Evolutionary conservation across 1,140 invertebrate genomes (phyloP), one percentile per base, ranked within the genome.

Genomic region (Scaptomyza graminum): DNA sequence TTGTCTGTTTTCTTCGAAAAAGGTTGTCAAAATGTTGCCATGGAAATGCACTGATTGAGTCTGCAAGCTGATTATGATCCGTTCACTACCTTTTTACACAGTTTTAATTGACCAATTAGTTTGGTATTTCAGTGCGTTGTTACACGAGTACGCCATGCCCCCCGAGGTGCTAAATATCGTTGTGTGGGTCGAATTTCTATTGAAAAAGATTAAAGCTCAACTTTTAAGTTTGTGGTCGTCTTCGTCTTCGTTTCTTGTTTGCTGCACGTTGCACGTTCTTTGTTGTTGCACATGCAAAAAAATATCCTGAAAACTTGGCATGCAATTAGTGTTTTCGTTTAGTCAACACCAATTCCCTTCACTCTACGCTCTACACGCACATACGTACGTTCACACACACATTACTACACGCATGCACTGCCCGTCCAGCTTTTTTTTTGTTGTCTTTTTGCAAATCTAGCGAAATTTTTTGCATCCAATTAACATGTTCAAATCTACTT

Each of bases 381-480:
- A 63, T 59, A 46, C 66, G 16, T 55, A 25, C n/a, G 57, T 46
- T 25, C 31, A 55, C 56, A 46, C 60, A 55, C 31, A 55, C 46
- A 63, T n/a, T 11, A 37, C 3, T 18, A 63, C 46, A 41, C 44
- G 57, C 76, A 73, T 79, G 66, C 79, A 62, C 46, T 74, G 79
- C 70, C 74, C 74, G 74, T 47, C 60, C 18, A 66, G 73, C 66
- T 31, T 5, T 74, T 62, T 41, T 68, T 57, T 57, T 9, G 63
- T 68, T 60, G 28, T 54, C 65, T 63, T 79, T n/a, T 84, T 73
- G 67, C 54, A 60, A 22, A 57, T 79, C 7, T 84, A 76, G 67
- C 37, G 47, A 31, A 39, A 25, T 11, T 59, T 65, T 37, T 52
- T 59, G 68, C 68, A 64, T 74, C 51, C 22, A 25, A 6, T 46